A percentile compares a stretch with the other conserved stretches of the same genome.
phyloP scores from a whole-genome alignment of 2,113 vertebrate species.

The Pelusios castaneus region DNA sequence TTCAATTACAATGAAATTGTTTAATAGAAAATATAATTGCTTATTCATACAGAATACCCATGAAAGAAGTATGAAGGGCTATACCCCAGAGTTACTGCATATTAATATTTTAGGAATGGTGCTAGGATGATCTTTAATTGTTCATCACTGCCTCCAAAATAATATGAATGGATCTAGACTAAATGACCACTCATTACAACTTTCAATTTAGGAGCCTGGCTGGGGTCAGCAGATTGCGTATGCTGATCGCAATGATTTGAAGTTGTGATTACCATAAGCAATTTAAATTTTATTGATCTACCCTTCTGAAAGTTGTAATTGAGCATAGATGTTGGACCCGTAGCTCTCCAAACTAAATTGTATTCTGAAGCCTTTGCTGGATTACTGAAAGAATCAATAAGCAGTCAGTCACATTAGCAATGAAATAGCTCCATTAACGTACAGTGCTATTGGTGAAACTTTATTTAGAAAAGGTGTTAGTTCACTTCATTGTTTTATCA shows the following conservation, averaged over 20 bases:
- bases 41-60: constrained; percentile 87
- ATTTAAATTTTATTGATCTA: constrained; percentile 99
- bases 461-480: constrained; percentile 86
- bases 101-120: constrained; percentile 82
- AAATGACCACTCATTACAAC: constrained; percentile 86
- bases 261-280: constrained; percentile 96
- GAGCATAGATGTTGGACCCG: constrained; percentile 85
- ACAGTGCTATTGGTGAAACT: constrained; percentile 81
- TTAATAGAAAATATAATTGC: constrained; percentile 91
- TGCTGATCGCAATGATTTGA: constrained; percentile 94
- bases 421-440: constrained; percentile 93
- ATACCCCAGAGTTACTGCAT: constrained; percentile 77
- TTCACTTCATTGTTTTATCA: constrained; percentile 85
- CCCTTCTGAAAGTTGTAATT: constrained; percentile 92
- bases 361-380: constrained; percentile 81
- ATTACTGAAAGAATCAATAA: constrained; percentile 87
- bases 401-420: constrained; percentile 90
- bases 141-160: constrained; percentile 84
- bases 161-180: constrained; percentile 84
- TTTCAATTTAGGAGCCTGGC: constrained; percentile 86
- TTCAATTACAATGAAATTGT: constrained; percentile 87
- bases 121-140: constrained; percentile 82
- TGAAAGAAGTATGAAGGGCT: constrained; percentile 81
- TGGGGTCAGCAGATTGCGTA: constrained; percentile 94
- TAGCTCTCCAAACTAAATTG: constrained; percentile 85